phyloP scores from a whole-genome alignment of 2,888 invertebrate species.

The Leucania comma region DNA sequence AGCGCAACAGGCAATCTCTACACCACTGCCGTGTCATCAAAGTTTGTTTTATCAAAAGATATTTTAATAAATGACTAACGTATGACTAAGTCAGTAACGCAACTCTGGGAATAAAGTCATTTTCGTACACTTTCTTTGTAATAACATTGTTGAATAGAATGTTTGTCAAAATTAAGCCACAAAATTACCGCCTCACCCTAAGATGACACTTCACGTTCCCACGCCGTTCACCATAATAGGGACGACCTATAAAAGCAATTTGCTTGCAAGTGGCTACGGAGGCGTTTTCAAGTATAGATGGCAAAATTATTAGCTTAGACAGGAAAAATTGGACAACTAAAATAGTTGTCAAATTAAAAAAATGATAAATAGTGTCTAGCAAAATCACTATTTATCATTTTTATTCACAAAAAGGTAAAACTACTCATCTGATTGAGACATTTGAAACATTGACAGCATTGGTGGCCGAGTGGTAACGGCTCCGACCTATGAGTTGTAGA shows the following conservation, averaged over 20 bases:
- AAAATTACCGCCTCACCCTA: constrained; percentile 55
- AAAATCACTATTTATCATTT: no score
- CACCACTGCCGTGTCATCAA: no score
- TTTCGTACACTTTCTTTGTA: background rate
- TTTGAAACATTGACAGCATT: no score
- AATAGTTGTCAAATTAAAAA: no score
- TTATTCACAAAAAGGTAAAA: no score
- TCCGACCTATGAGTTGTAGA: no score
- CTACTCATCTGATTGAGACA: no score
- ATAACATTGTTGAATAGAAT: constrained; percentile 27
- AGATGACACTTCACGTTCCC: constrained; percentile 56
- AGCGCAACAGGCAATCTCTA: no score
- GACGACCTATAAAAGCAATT: constrained; percentile 62
- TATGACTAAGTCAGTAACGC: background rate
- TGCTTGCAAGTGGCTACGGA: constrained; percentile 50
- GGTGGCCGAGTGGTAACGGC: no score
- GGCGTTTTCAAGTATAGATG: constrained; percentile 40
- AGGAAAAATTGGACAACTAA: background rate
- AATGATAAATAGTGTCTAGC: no score
- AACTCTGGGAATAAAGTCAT: background rate
- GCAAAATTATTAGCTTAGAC: constrained; percentile 11
- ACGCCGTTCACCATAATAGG: constrained; percentile 59
- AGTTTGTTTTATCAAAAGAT: no score
- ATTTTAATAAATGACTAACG: no score
- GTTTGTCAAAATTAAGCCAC: constrained; percentile 51